Percentiles rank a stretch among this genome's conserved stretches.
Conservation (phyloP, 2,113 vertebrate species). For the Mormoops blainvillei region DNA sequence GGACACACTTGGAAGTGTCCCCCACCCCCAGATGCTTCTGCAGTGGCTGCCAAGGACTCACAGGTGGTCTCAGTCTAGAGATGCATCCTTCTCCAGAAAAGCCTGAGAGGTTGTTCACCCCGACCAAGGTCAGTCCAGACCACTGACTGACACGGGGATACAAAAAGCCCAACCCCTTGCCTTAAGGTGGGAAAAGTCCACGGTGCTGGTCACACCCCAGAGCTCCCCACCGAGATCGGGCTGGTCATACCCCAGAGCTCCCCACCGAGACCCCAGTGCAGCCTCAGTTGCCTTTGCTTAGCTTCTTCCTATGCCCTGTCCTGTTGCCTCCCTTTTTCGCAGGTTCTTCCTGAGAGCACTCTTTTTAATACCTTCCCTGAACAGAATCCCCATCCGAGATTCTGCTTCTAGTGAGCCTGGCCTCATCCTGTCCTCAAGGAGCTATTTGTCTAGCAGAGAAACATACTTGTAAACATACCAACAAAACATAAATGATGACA, state of each 20-base stretch:
- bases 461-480: not conserved
- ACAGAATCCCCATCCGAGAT: not conserved
- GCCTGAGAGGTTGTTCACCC: not conserved
- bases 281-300: not conserved
- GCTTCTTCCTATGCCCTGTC: not conserved
- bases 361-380: not conserved
- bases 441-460: not conserved
- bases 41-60: not conserved
- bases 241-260: not conserved
- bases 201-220: not conserved
- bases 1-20: not conserved
- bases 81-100: not conserved
- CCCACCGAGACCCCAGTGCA: rapidly evolving
- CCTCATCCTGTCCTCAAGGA: not conserved
- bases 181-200: not conserved
- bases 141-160: not conserved
- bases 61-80: not conserved
- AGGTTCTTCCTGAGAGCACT: not conserved
- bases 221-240: rapidly evolving
- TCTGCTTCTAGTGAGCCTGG: not conserved
- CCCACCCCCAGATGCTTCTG: not conserved
- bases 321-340: not conserved
- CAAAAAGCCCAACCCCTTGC: not conserved
- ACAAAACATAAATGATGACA: not conserved
- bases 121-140: not conserved